These are phyloP conservation scores for Nothocercus nigrocapillus DNA, from an alignment of 2,113 vertebrate species.

Conservation along the genomic window DNA sequence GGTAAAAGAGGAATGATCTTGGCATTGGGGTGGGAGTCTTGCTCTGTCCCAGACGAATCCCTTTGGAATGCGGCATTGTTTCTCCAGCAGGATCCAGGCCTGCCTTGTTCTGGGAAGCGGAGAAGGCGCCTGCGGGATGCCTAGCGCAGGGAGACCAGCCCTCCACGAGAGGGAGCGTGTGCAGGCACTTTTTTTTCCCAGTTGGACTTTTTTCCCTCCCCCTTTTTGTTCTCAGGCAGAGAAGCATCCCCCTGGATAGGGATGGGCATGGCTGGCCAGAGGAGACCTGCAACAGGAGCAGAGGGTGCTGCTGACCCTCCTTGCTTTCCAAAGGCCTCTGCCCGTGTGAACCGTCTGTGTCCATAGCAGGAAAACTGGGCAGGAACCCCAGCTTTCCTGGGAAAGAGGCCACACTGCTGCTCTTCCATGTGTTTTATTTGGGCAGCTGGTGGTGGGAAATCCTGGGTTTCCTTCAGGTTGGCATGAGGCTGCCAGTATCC, in stretches of 20 bases:
- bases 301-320: background rate
- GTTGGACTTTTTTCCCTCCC: background rate
- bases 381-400: background rate
- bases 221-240: background rate
- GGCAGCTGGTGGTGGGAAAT: background rate
- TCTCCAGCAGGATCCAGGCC: too few relatives aligned
- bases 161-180: slow-evolving; percentile 63
- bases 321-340: background rate
- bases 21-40: too few relatives aligned
- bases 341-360: too few relatives aligned
- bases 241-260: too few relatives aligned
- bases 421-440: fast-evolving
- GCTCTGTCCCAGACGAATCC: too few relatives aligned
- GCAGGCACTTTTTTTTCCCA: background rate
- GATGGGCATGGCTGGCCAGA: too few relatives aligned
- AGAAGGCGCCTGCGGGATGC: background rate
- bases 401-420: fast-evolving
- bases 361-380: background rate
- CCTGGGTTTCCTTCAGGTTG: background rate
- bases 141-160: fast-evolving
- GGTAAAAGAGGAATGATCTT: background rate
- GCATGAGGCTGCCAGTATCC: too few relatives aligned
- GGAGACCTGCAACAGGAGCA: too few relatives aligned
- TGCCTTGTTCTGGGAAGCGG: too few relatives aligned
- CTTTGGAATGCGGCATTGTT: too few relatives aligned